Percentiles rank a stretch among this genome's conserved stretches.
Evolutionary conservation across 2,888 invertebrate species (phyloP).

Genomic region (Serripes groenlandicus): DNA sequence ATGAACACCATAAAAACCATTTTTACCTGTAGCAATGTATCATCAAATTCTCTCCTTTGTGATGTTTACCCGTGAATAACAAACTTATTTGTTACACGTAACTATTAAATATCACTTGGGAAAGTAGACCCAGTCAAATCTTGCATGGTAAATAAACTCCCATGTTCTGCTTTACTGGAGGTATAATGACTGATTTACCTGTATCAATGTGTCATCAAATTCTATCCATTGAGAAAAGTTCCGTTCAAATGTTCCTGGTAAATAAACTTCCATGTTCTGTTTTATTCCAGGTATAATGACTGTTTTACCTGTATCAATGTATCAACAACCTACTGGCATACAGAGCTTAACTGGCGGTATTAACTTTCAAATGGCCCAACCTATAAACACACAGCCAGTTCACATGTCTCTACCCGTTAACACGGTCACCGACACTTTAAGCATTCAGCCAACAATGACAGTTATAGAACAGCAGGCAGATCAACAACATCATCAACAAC

Average conservation of each 20-base stretch:
- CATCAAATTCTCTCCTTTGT: too few relatives aligned
- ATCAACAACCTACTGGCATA: constrained; percentile 90
- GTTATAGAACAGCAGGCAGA: neutral
- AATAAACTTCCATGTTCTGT: constrained; percentile 86
- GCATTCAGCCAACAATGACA: neutral
- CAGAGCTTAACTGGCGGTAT: constrained; percentile 28
- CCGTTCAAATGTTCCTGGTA: too few relatives aligned
- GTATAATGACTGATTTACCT: neutral
- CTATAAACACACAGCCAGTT: constrained; percentile 51
- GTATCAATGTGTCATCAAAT: too few relatives aligned
- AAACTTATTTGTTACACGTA: too few relatives aligned
- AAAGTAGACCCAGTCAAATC: too few relatives aligned
- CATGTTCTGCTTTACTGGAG: neutral
- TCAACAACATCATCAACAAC: too few relatives aligned
- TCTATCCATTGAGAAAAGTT: too few relatives aligned
- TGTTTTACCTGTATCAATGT: constrained; percentile 96
- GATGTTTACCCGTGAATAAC: too few relatives aligned
- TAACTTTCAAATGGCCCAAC: constrained; percentile 55
- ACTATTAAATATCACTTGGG: too few relatives aligned
- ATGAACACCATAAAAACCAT: too few relatives aligned
- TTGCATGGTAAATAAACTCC: too few relatives aligned
- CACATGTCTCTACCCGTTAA: constrained; percentile 4
- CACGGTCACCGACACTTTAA: neutral
- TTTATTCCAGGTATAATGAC: constrained; percentile 94
- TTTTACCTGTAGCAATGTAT: too few relatives aligned